A percentile compares a stretch with the other conserved stretches of the same genome.
Conservation (phyloP, 2,888 invertebrate species). For the Malthinus seriepunctatus region DNA sequence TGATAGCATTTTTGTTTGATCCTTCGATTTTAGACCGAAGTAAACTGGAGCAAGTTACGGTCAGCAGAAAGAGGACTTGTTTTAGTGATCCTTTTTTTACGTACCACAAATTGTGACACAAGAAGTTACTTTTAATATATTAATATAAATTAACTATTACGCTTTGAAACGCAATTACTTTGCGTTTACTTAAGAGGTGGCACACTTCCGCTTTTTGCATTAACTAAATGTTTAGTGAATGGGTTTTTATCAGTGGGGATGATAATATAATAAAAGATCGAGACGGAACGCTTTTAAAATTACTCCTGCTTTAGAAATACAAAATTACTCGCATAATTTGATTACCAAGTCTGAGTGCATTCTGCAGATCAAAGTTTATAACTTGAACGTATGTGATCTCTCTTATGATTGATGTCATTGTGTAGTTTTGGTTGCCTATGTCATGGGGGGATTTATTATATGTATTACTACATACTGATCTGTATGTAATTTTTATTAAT, state of each 20-base stretch:
- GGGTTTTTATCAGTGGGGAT: conserved; percentile 24
- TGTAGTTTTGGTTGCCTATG: no score
- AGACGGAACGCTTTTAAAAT: no score
- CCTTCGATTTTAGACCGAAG: conserved; percentile 28
- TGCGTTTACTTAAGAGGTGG: conserved; percentile 13
- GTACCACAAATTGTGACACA: conserved; percentile 28
- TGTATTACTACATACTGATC: no score
- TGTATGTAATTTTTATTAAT: no score
- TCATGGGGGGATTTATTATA: no score
- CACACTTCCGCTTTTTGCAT: conserved; percentile 21
- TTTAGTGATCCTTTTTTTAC: conserved; percentile 27
- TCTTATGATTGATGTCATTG: no score
- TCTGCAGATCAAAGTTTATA: no score
- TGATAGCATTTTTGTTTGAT: conserved; percentile 30
- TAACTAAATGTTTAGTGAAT: conserved; percentile 23
- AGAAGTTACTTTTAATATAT: not conserved
- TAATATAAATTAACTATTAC: conserved; percentile 8
- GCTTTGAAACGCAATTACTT: conserved; percentile 18
- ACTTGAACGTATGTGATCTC: no score
- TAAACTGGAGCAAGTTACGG: conserved; percentile 51
- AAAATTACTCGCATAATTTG: no score
- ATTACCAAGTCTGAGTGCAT: not conserved
- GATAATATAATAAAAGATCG: not conserved
- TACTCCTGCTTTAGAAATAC: no score
- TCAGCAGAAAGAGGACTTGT: conserved; percentile 48